Evolutionary conservation across 2,113 vertebrate species (phyloP).

Genomic region (Rhinolophus ferrumequinum): DNA sequence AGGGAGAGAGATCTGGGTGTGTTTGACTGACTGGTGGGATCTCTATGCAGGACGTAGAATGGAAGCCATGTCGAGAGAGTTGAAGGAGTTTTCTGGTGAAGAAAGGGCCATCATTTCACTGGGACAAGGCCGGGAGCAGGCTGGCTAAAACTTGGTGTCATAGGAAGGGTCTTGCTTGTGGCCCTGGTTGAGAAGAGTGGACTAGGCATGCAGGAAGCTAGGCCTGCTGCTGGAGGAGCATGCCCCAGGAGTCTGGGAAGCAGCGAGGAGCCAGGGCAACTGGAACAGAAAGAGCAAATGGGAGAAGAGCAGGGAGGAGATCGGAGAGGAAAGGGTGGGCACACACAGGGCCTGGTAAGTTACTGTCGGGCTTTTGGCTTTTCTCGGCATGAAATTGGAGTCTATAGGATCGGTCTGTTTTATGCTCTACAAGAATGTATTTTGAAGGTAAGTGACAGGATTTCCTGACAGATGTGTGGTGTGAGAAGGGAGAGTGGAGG

Average conservation of each 20-base stretch:
- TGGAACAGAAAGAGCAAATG: not conserved
- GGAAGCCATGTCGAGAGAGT: not conserved
- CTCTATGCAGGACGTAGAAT: not conserved
- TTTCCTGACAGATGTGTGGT: not conserved
- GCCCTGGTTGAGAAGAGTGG: not conserved
- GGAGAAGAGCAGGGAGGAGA: not conserved
- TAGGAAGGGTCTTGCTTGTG: not conserved
- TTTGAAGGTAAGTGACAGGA: not conserved
- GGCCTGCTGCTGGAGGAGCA: not conserved
- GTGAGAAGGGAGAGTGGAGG: not conserved
- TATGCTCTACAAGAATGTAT: not conserved
- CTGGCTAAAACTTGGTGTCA: not conserved
- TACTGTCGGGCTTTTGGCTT: not conserved
- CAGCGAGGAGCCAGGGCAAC: not conserved
- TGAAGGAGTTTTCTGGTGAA: not conserved
- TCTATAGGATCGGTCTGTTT: not conserved
- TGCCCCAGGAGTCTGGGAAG: not conserved
- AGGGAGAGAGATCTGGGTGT: not conserved
- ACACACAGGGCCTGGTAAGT: accelerated
- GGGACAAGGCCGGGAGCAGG: too few species aligned
- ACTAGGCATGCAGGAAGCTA: not conserved
- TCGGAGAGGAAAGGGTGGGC: not conserved
- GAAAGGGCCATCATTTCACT: not conserved
- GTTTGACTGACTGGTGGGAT: not conserved
- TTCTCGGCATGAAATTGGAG: not conserved